Conservation (phyloP, 2,797 vertebrate genomes). For the Myiotriccus ornatus region DNA sequence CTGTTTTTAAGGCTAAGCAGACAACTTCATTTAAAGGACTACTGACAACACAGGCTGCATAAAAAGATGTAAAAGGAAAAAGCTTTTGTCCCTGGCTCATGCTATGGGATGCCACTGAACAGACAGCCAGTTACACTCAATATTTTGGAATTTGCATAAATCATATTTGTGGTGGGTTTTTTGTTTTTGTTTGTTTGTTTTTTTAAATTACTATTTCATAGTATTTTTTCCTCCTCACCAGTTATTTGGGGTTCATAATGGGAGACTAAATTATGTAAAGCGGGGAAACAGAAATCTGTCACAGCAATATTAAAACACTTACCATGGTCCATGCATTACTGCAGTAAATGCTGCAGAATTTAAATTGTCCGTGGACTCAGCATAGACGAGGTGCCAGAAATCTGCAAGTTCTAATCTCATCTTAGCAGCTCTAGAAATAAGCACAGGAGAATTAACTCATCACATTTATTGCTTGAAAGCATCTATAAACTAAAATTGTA, state of each 20-base stretch:
- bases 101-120: neutral
- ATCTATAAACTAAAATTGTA: conserved; percentile 66
- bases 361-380: conserved; percentile 24
- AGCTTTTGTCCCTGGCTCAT: neutral
- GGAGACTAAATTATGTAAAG: conserved; percentile 10
- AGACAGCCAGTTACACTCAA: conserved; percentile 33
- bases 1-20: neutral
- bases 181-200: neutral
- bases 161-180: neutral
- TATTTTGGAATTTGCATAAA: conserved; percentile 62
- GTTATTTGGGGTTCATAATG: conserved; percentile 54
- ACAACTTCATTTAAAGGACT: neutral
- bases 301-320: conserved; percentile 17
- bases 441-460: conserved; percentile 69
- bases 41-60: neutral
- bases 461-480: conserved; percentile 69
- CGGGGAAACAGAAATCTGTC: conserved; percentile 31
- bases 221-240: conserved; percentile 39
- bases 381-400: conserved; percentile 29
- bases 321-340: neutral
- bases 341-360: neutral
- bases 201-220: neutral
- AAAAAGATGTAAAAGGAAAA: neutral
- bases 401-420: conserved; percentile 44
- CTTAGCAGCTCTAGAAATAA: conserved; percentile 66